Base-by-base conservation (phyloP, 1,140 invertebrate species). In the Chelonus insularis region DNA sequence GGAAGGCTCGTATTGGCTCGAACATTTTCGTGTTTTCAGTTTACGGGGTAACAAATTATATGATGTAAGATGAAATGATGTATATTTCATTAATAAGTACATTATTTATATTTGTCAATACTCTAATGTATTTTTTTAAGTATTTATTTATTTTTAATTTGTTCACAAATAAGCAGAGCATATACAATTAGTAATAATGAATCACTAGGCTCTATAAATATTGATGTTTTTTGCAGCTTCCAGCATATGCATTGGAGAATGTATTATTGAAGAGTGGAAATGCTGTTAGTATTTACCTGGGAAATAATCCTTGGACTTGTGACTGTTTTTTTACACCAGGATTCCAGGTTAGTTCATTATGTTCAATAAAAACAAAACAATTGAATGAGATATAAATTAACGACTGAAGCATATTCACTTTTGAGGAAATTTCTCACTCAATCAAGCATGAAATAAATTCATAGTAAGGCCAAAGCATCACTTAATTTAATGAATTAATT, bases 221-320 rank as follows among this genome's bases (percentile, higher is more conserved):
- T 64, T 60, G 57, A 45, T 32, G 41, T 34, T 39, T 32, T 11
- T 73, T 81, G 41, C 72, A 91, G 89, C 74, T 92, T 48, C 91
- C 90, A 23, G 87, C 89, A 0, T 92, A 91, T 72, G 89, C 88
- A 0, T 75, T 93, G 39, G 90, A 92, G 70, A 88, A 91, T 70
- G 88, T 88, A 0, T 82, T 93, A n/a, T 81, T 87, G 59, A 83
- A 85, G 39, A 93, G 91, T 69, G 77, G 81, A 39, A 88, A 91
- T 65, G 87, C 88, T 60, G 86, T 85, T 59, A 72, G 79, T 60
- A 76, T 93, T 11, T 86, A 84, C 67, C 79, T 94, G 0, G 90
- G 90, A 1, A 79, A 84, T 37, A 94, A 94, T 82, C 89, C 91
- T 0, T 94, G 91, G 90, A 83, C 85, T 57, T 94, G 92, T 72